phyloP scores from a whole-genome alignment of 2,113 vertebrate genomes.

The Herpailurus yagouaroundi region DNA sequence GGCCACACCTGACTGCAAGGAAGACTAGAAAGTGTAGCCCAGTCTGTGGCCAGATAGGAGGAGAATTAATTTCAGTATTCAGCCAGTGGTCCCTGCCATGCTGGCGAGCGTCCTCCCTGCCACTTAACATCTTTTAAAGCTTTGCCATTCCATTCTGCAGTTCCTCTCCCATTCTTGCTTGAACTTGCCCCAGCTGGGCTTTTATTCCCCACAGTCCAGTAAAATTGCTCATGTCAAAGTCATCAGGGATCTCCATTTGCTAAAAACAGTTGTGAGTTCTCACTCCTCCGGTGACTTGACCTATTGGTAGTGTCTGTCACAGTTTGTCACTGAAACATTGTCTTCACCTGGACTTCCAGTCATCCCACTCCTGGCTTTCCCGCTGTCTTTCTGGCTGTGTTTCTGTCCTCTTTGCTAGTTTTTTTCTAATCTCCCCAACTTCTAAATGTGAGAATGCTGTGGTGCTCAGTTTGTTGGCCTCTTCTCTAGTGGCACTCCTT shows the following conservation, averaged over 20 bases:
- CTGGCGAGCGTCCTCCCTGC: accelerated
- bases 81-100: not conserved
- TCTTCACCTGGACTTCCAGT: not conserved
- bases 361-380: not conserved
- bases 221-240: not conserved
- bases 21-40: not conserved
- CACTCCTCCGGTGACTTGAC: not conserved
- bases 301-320: not conserved
- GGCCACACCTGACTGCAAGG: not conserved
- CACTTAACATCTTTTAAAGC: not conserved
- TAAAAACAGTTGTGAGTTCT: not conserved
- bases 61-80: not conserved
- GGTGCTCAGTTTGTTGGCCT: not conserved
- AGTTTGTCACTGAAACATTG: not conserved
- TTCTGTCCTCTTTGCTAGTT: not conserved
- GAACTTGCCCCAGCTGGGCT: not conserved
- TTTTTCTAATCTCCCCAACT: not conserved
- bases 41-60: not conserved
- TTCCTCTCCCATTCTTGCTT: not conserved
- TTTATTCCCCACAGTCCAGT: not conserved
- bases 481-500: not conserved
- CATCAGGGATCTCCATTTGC: not conserved
- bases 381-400: not conserved
- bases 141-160: not conserved
- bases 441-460: not conserved